Conservation (phyloP, 2,888 invertebrate genomes). For the Ceriagrion tenellum region DNA sequence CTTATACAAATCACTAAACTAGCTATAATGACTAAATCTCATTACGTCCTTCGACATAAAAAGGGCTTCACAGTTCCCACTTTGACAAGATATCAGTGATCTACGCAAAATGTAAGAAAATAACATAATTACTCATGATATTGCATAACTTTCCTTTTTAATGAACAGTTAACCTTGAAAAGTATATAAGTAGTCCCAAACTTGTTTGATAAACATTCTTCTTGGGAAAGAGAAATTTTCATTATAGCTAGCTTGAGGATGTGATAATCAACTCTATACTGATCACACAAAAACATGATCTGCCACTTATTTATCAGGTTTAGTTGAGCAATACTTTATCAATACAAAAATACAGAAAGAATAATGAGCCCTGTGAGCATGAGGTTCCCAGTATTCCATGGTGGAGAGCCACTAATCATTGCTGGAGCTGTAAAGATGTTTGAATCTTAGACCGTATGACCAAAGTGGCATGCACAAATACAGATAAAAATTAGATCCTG, state of each 20-base stretch:
- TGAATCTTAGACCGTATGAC: not conserved
- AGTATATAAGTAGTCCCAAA: too few species aligned
- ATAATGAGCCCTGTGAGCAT: not conserved
- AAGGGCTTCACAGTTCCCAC: too few species aligned
- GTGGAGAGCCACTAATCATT: not conserved
- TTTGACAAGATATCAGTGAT: too few species aligned
- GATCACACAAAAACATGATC: not conserved
- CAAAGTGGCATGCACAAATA: not conserved
- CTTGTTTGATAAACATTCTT: too few species aligned
- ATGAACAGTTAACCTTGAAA: too few species aligned
- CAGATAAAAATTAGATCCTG: not conserved
- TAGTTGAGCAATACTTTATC: not conserved
- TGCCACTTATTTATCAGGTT: not conserved
- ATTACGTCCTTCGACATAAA: not conserved
- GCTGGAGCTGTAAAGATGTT: constrained; percentile 21
- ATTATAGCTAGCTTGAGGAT: too few species aligned
- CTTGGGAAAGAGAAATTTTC: too few species aligned
- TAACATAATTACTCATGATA: too few species aligned
- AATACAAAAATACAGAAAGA: not conserved
- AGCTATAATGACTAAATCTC: not conserved
- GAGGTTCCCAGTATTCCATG: not conserved
- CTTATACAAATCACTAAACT: not conserved
- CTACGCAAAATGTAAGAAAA: too few species aligned
- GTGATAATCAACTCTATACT: too few species aligned
- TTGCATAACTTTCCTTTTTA: too few species aligned